Conservation (phyloP, 2,888 invertebrate species). For the Nomada fucata region DNA sequence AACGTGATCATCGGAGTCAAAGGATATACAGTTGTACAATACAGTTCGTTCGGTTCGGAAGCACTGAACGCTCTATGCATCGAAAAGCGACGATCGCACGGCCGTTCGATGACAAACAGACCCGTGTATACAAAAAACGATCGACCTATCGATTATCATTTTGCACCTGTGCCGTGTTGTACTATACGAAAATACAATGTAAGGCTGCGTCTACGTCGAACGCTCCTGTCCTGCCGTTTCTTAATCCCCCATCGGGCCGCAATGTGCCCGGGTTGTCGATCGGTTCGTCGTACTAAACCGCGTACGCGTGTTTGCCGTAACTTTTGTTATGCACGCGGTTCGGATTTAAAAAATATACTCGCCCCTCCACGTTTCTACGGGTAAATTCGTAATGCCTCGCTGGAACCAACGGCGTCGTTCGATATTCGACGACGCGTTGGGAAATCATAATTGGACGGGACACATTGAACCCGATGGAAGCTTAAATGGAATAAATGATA, state of each 20-base stretch:
- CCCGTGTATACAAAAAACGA: conserved; percentile 47
- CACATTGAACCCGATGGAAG: conserved; percentile 37
- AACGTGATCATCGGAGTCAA: conserved; percentile 30
- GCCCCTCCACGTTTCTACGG: not conserved
- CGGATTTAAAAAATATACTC: conserved; percentile 4
- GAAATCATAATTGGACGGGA: not conserved
- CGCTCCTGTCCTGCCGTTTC: not conserved
- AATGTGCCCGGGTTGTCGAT: not conserved
- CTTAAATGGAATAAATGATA: conserved; percentile 7
- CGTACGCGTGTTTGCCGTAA: too few species aligned
- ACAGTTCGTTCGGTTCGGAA: conserved; percentile 48
- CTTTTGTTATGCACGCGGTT: not conserved
- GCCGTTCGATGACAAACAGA: conserved; percentile 20
- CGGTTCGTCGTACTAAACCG: too few species aligned
- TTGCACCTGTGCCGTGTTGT: conserved; percentile 25
- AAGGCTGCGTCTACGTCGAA: conserved; percentile 52
- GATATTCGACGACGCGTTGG: not conserved
- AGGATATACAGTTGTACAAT: conserved; percentile 21
- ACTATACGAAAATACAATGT: conserved; percentile 57
- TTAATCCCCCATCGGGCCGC: conserved; percentile 20
- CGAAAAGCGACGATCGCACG: conserved; percentile 15
- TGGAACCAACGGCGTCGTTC: not conserved
- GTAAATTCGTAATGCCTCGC: not conserved
- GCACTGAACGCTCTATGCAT: conserved; percentile 41
- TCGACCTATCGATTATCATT: conserved; percentile 49